Evolutionary conservation across 2,113 vertebrate genomes (phyloP), one percentile per base, ranked within the genome.

Genomic region (Craseonycteris thonglongyai): DNA sequence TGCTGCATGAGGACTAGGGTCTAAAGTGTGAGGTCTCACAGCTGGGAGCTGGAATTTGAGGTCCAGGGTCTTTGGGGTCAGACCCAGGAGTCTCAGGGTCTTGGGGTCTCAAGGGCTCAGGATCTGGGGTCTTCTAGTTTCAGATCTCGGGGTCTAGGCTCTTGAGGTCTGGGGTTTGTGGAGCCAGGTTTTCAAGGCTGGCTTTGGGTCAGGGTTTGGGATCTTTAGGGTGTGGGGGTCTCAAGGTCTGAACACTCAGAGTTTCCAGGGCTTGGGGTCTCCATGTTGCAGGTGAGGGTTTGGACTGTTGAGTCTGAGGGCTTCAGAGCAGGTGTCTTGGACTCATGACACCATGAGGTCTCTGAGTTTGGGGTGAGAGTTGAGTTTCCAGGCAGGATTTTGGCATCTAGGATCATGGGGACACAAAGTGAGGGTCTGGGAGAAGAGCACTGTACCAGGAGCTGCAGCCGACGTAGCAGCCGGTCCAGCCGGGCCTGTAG

Each of bases 381-480:
- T 28, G 35, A 16, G 63, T 56, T 38, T 68, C 28, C 24, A 13
- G 69, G 33, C 21, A 78, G 61, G 42, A 75, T 38, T 65, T 59
- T 15, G 21, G 66, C 66, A 12, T 56, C 13, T 22, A 26, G 54
- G 7, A 12, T 42, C 35, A 30, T 42, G 54, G 54, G 76, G 56
- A 19, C 24, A 2, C 56, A 4, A 51, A 22, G 75, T 7, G 35
- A 42, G 16, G 38, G 33, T 4, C 30, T 33, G 0, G 4, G 69
- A 24, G 15, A n/a, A 33, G 49, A 35, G 18, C 0, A 8, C 49
- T 88, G 0, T 97, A 97, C 97, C 97, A 97, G 85, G 75, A 97
- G 94, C 81, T 97, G 97, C 45, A 97, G 96, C 35, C 96, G 93
- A 4, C 95, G 94, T 15, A 97, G 94, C 10, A 97, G 95, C 15